These are phyloP conservation scores for Gasteruption jaculator DNA, from an alignment of 2,888 invertebrate genomes.

Conservation along the genomic window DNA sequence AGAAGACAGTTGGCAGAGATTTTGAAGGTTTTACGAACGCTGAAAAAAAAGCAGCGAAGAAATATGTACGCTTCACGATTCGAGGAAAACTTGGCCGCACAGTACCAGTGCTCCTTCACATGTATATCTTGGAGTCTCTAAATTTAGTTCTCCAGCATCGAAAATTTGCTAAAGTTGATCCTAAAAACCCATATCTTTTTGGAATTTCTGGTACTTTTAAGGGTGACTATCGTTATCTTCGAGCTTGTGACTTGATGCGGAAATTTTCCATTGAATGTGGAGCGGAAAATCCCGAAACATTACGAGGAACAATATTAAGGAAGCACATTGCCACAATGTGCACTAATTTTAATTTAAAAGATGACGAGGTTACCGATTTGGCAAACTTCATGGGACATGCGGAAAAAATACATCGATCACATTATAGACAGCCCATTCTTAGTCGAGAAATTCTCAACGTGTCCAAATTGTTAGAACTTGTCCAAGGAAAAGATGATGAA, in stretches of 20 bases:
- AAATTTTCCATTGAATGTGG: constrained; percentile 20
- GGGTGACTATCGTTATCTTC: constrained; percentile 15
- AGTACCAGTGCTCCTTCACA: constrained; percentile 17
- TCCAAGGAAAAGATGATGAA: constrained; percentile 17
- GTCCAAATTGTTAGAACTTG: constrained; percentile 24
- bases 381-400: constrained; percentile 28
- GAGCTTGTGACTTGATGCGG: constrained; percentile 20
- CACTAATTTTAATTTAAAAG: constrained; percentile 21
- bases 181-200: constrained; percentile 12
- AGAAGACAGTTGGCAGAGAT: constrained; percentile 10
- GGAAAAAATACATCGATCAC: constrained; percentile 24
- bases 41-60: constrained; percentile 54
- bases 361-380: constrained; percentile 23
- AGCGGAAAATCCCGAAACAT: constrained; percentile 20
- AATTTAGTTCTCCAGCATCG: constrained; percentile 17
- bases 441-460: constrained; percentile 23
- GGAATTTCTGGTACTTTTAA: constrained; percentile 6
- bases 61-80: constrained; percentile 61
- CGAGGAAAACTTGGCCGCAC: constrained; percentile 19
- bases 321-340: constrained; percentile 27
- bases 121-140: constrained; percentile 9
- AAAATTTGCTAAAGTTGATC: constrained; percentile 4
- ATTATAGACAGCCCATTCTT: constrained; percentile 23
- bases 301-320: constrained; percentile 21
- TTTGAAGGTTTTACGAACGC: constrained; percentile 8